Evolutionary conservation across 2,797 vertebrate genomes (phyloP), one percentile per base, ranked within the genome.

Genomic region (Eospalax fontanierii): DNA sequence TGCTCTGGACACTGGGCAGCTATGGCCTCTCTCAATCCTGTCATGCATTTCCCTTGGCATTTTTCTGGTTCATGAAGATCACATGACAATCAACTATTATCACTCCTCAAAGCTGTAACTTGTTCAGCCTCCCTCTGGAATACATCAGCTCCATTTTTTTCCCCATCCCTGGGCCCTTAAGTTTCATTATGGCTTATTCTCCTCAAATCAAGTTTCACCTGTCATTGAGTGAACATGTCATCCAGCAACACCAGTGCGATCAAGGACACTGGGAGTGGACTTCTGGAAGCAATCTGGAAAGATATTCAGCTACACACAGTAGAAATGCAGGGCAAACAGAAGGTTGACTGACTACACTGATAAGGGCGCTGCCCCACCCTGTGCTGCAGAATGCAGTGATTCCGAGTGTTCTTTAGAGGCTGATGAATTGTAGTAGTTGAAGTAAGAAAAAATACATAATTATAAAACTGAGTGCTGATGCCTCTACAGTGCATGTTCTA

Each of bases 231-330:
- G 97, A 94, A 99, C 99, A 96, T 98, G 99, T 93, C 99, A 99
- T 90, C 99, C 99, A 71, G 98, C 99, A 96, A 99, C 97, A 96
- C 98, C 99, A 94, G 99, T 30, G 99, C 99, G 9, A 99, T 99
- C 99, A 99, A 99, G 93, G 99, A 99, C 68, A 99, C 99, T 10
- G 98, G 99, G 98, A 99, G 99, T 3, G 99, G 99, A 91, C 99
- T 99, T 96, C 97, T 21, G 50, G 50, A 57, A 98, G 99, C 99
- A 80, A 99, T 99, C 97, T 98, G 99, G 86, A 99, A 99, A 99
- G 99, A 99, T 97, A 99, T 99, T 91, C 99, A 99, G 98, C 98
- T 99, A 71, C 99, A 99, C 94, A 99, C 99, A 95, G 99, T 8
- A 99, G 12, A 99, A 96, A 99, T 99, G 98, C 99, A 99, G 85